Conservation (phyloP, 1,140 invertebrate species). For the Conus ventricosus region DNA sequence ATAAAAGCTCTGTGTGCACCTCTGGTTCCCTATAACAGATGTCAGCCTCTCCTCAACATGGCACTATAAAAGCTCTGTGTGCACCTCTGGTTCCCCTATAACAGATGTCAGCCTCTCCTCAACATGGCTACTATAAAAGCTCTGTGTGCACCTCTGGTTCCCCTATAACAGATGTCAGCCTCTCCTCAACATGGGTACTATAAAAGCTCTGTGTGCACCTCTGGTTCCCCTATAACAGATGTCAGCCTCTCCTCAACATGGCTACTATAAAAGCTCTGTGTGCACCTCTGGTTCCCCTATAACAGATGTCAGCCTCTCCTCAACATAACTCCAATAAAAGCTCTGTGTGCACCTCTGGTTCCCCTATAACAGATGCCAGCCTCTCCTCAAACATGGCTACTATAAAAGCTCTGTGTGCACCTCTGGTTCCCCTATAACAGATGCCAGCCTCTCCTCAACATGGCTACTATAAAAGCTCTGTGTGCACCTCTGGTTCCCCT, state of each 20-base stretch:
- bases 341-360: conserved; percentile 79
- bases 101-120: too few relatives aligned
- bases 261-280: neutral
- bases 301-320: conserved; percentile 33
- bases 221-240: conserved; percentile 80
- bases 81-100: too few relatives aligned
- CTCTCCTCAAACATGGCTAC: neutral
- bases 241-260: conserved; percentile 8
- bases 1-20: conserved; percentile 48
- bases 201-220: conserved; percentile 63
- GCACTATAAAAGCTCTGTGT: too few relatives aligned
- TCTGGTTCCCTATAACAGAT: conserved; percentile 81
- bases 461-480: too few relatives aligned
- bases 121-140: too few relatives aligned
- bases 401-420: too few relatives aligned
- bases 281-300: conserved; percentile 80
- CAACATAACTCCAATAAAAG: neutral
- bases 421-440: too few relatives aligned
- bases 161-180: conserved; percentile 73
- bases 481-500: too few relatives aligned
- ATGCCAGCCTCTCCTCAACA: too few relatives aligned
- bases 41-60: too few relatives aligned
- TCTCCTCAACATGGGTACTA: neutral
- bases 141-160: conserved; percentile 79
- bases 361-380: conserved; percentile 72